A percentile compares a stretch with the other conserved stretches of the same genome.
Conservation (phyloP, 2,888 invertebrate species). For the Xanthorhoe designata region DNA sequence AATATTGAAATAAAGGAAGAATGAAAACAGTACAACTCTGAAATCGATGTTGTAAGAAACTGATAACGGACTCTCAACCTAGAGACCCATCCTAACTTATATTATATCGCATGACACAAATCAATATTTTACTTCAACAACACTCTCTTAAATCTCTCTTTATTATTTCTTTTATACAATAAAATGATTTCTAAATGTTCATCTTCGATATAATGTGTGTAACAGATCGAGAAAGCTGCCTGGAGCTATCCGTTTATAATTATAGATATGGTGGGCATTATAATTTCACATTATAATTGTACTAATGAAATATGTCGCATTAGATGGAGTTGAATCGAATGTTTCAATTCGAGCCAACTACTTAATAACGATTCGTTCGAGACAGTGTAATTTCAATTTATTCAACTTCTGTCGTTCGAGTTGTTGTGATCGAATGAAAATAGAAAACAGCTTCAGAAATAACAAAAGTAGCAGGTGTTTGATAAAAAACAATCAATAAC, state of each 20-base stretch:
- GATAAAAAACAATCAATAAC: no score
- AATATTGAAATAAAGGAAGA: background rate
- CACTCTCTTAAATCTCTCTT: slow-evolving; percentile 38
- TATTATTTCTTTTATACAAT: slow-evolving; percentile 39
- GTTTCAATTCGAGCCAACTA: slow-evolving; percentile 26
- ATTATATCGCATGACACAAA: slow-evolving; percentile 33
- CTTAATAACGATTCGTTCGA: slow-evolving; percentile 11
- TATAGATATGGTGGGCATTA: slow-evolving; percentile 35
- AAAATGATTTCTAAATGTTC: slow-evolving; percentile 42
- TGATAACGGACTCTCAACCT: slow-evolving; percentile 1
- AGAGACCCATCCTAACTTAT: slow-evolving; percentile 1
- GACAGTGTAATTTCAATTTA: background rate
- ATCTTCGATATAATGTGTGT: slow-evolving; percentile 28
- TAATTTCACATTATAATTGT: slow-evolving; percentile 37
- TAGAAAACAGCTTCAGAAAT: background rate
- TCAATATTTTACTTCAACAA: slow-evolving; percentile 37
- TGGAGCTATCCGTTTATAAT: slow-evolving; percentile 39
- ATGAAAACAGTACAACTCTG: background rate
- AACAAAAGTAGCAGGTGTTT: no score
- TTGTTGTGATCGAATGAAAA: background rate
- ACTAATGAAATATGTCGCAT: slow-evolving; percentile 34
- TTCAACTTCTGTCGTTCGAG: no score
- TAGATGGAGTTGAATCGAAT: slow-evolving; percentile 28
- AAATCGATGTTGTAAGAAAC: slow-evolving; percentile 2
- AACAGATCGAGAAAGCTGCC: slow-evolving; percentile 43